phyloP scores from a whole-genome alignment of 2,113 vertebrate genomes.

The Neopipo cinnamomea region DNA sequence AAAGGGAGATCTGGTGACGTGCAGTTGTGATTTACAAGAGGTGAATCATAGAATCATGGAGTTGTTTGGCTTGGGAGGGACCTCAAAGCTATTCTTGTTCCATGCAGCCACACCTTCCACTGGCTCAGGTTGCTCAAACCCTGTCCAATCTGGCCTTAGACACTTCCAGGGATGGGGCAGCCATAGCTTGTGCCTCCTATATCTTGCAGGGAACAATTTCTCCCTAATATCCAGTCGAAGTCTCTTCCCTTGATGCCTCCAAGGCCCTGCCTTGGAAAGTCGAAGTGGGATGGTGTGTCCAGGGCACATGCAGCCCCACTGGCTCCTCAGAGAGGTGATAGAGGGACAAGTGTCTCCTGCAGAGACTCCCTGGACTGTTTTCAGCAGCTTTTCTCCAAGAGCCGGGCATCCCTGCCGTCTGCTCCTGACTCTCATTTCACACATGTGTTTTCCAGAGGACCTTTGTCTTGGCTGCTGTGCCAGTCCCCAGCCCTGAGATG shows the following conservation, averaged over 20 bases:
- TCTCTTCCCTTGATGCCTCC: neutral
- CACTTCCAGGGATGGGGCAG: neutral
- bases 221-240: neutral
- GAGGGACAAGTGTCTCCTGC: neutral
- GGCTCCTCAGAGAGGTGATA: neutral
- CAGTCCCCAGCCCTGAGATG: neutral
- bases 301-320: neutral
- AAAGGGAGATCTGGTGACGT: neutral
- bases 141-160: rapidly evolving
- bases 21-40: neutral
- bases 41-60: neutral
- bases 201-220: neutral
- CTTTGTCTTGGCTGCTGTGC: neutral
- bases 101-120: neutral
- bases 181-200: neutral
- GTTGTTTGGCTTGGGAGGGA: neutral
- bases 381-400: neutral
- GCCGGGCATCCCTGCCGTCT: rapidly evolving
- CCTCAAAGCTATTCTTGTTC: neutral
- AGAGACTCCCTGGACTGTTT: neutral
- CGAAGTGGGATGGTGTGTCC: rapidly evolving
- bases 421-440: neutral
- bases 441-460: neutral
- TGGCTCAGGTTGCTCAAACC: neutral
- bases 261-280: neutral